Base-by-base conservation (phyloP, 1,140 invertebrate genomes). In the Berghia stephanieae region DNA sequence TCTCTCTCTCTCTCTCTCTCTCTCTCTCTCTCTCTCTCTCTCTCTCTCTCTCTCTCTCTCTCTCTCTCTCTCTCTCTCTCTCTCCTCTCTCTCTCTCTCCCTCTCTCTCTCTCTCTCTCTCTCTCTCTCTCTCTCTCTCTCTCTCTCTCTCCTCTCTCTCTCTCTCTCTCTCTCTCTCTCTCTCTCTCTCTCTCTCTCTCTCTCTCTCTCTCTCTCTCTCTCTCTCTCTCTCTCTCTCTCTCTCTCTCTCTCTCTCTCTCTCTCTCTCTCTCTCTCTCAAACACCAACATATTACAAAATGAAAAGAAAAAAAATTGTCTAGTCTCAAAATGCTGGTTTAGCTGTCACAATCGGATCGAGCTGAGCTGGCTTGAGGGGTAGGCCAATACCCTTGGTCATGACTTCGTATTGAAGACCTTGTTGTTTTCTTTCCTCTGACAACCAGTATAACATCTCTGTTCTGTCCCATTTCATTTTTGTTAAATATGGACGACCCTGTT, bases 381-480 rank as follows among this genome's bases (percentile, higher is more conserved):
- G 60, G 8, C 83, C 75, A 52, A 80, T 77, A 70, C 74, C 63
- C 38, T 38, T 36, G 3, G 82, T 79, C 46, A 84, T 66, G 40
- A 83, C 76, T 70, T 88, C 86, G 60, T 86, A 86, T 52, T 85
- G 82, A 10, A 89, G 71, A n/a, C 84, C 86, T 63, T 86, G 84
- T 49, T 86, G 82, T 80, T 88, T 89, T 13, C 89, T 78, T 74
- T 89, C 88, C 75, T 90, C 89, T 66, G 86, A 84, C 46, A 90
- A 79, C 88, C 88, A 90, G 70, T 89, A 86, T 3, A 90, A 70
- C 88, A 90, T 90, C 77, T 90, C 89, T 24, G 86, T 88, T 49
- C 88, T 79, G 78, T 90, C 89, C 87, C 86, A 89, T 69, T 88
- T 85, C 83, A 90, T 89, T 79, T 90, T 90, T 34, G 89, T 88